Base-by-base conservation (phyloP, 2,113 vertebrate genomes). In the Perca fluviatilis region DNA sequence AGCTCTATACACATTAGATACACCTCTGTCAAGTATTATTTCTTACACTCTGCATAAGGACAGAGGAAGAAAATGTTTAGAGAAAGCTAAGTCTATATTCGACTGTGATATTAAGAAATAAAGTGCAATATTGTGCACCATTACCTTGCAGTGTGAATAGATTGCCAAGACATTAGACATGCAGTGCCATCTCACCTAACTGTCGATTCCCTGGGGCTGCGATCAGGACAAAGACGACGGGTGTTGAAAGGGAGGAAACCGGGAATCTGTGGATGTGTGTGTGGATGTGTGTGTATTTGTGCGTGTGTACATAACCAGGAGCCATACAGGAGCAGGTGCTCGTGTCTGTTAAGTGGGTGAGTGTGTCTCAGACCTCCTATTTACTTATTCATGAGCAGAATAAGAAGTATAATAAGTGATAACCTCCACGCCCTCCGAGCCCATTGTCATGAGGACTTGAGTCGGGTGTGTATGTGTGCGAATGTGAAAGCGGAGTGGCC, bases 381-480 rank as follows among this genome's bases (percentile, higher is more conserved):
- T 94, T 62, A 94, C 76, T 94, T 92, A 94, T 93, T 94, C 87
- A 94, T 94, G 87, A 92, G 73, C 54, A 64, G 82, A 80, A 89
- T 83, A 79, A 92, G 74, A 85, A 71, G 69, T 85, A 77, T 84
- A 82, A 87, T 83, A 89, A 89, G 62, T 72, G 79, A 79, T 82
- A 90, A 80, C 84, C 60, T 73, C 77, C 77, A 88, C 68, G 5
- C 33, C 33, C 33, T 6, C 40, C 10, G 40, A 43, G 9, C 79
- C 85, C 77, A 73, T 69, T 79, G 69, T 84, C 82, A 77, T 27
- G 43, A 77, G 69, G 63, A 79, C 72, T 49, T 79, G n/a, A 77
- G 40, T 56, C 1, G 9, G 10, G 61, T n/a, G 63, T 73, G 72
- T 65, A 21, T 63, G 49, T 67, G 63, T 56, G 72, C 49, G 30